These are phyloP conservation scores for Rhabdomys pumilio DNA, from an alignment of 2,797 vertebrate genomes.

Conservation along the genomic window DNA sequence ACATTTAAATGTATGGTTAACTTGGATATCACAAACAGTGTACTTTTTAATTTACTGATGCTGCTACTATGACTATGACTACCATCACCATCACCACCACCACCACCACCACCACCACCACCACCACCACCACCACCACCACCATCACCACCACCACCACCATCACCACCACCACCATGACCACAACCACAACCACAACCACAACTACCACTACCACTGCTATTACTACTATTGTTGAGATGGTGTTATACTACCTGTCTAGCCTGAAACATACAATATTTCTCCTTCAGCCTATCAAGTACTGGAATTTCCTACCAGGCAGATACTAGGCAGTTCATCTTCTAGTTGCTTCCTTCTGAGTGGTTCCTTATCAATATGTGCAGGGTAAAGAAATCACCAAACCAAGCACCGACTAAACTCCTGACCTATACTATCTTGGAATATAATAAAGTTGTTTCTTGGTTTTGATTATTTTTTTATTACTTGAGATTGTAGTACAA, in stretches of 20 bases:
- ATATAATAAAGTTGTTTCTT: background rate
- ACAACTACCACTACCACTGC: background rate
- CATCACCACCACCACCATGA: background rate
- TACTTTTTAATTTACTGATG: background rate
- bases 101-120: background rate
- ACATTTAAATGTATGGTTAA: background rate
- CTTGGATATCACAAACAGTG: background rate
- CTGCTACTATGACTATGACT: background rate
- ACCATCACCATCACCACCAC: fast-evolving
- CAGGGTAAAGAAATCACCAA: background rate
- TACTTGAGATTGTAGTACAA: background rate
- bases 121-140: background rate
- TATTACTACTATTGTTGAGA: background rate
- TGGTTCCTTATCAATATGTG: background rate
- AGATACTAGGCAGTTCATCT: background rate
- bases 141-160: too few species aligned
- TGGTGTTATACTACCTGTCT: background rate
- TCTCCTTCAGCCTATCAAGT: background rate
- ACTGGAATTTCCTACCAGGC: background rate
- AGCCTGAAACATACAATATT: background rate
- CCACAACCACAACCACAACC: background rate
- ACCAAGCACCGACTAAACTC: background rate
- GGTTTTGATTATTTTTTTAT: background rate
- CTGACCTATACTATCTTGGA: background rate
- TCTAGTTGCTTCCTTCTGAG: background rate